These are phyloP conservation scores for Parus major DNA, from an alignment of 2,113 vertebrate genomes.

Conservation along the genomic window DNA sequence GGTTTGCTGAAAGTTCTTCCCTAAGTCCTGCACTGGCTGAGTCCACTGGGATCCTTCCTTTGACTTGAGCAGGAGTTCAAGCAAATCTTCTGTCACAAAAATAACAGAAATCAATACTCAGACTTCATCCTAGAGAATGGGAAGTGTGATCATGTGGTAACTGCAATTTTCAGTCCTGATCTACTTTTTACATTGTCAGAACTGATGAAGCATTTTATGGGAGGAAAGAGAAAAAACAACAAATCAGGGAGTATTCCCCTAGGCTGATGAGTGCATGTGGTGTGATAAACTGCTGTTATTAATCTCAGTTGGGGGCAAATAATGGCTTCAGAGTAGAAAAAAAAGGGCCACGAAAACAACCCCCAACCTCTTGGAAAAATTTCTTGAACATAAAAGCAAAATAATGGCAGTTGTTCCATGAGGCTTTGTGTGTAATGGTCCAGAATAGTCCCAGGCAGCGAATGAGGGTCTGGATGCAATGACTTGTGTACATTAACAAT, in stretches of 20 bases:
- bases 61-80: background rate
- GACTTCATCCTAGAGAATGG: background rate
- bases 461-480: background rate
- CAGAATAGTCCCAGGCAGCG: background rate
- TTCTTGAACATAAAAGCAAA: background rate
- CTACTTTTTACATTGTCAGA: background rate
- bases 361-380: background rate
- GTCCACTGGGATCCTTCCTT: background rate
- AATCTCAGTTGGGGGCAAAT: slow-evolving; percentile 7
- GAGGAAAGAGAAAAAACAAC: slow-evolving; percentile 10
- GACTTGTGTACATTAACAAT: rapidly evolving
- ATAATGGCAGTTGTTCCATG: background rate
- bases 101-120: background rate
- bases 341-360: background rate
- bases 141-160: background rate
- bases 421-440: background rate
- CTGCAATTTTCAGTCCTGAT: background rate
- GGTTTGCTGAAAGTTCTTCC: background rate
- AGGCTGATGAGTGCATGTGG: background rate
- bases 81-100: background rate
- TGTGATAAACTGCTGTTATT: slow-evolving; percentile 20
- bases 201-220: slow-evolving; percentile 40
- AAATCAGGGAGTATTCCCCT: background rate
- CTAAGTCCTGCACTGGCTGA: background rate
- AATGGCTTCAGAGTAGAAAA: background rate